Percentiles rank a stretch among this genome's conserved stretches.
These are phyloP conservation scores for Laterallus jamaicensis DNA, from an alignment of 2,113 vertebrate genomes.

Conservation along the genomic window DNA sequence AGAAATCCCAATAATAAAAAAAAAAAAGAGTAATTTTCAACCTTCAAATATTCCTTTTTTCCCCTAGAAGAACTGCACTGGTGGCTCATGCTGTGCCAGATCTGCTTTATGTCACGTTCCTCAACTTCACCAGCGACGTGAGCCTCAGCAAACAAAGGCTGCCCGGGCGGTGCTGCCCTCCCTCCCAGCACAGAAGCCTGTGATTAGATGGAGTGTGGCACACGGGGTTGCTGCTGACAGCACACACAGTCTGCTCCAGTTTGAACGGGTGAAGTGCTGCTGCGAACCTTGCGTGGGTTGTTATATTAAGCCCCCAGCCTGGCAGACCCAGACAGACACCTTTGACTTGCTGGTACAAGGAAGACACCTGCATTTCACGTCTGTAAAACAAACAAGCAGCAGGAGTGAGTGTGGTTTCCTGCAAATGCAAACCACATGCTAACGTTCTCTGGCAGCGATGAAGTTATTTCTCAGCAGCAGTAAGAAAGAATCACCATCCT, in stretches of 20 bases:
- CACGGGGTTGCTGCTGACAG: background rate
- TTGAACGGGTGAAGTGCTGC: background rate
- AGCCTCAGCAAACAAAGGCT: background rate
- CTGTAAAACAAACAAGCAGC: constrained; percentile 14
- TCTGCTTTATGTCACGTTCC: background rate
- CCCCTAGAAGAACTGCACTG: background rate
- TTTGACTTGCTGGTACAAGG: background rate
- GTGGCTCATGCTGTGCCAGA: background rate
- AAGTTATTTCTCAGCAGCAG: constrained; percentile 4
- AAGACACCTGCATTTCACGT: background rate
- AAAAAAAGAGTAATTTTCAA: background rate
- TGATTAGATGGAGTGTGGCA: background rate
- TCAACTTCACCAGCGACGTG: background rate
- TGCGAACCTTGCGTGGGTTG: background rate
- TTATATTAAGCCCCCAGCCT: background rate
- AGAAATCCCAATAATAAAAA: background rate
- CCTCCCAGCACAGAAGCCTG: background rate
- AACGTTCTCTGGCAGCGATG: constrained; percentile 19
- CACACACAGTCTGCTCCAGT: background rate
- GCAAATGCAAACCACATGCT: constrained; percentile 27
- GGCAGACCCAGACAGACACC: background rate
- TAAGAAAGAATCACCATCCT: background rate
- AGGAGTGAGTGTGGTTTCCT: constrained; percentile 55
- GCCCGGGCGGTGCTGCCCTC: background rate
- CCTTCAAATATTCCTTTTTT: background rate